Conservation (phyloP, 2,888 invertebrate species). For the Dexiosoma caninum region DNA sequence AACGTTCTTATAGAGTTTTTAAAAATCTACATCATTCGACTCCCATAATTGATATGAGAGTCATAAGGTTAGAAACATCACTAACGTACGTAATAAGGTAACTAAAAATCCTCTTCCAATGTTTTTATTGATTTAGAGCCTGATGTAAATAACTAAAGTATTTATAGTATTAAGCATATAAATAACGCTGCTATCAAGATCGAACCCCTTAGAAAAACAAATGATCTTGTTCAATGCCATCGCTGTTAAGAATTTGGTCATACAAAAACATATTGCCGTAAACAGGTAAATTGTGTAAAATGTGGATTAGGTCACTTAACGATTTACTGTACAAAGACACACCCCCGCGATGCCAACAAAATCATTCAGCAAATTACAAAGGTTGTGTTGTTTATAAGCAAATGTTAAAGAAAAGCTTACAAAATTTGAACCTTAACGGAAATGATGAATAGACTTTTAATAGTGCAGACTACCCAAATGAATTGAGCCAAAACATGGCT, state of each 20-base stretch:
- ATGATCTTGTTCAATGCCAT: not conserved
- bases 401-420: too few relatives aligned
- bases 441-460: not conserved
- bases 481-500: not conserved
- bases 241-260: not conserved
- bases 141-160: not conserved
- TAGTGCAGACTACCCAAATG: too few relatives aligned
- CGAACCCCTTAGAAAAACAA: too few relatives aligned
- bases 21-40: not conserved
- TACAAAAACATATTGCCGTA: too few relatives aligned
- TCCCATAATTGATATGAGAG: not conserved
- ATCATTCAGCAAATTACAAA: too few relatives aligned
- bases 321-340: not conserved
- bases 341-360: not conserved
- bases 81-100: too few relatives aligned
- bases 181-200: too few relatives aligned
- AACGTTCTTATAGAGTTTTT: too few relatives aligned
- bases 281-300: too few relatives aligned
- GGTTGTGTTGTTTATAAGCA: too few relatives aligned
- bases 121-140: not conserved
- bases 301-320: not conserved
- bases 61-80: not conserved
- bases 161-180: too few relatives aligned
- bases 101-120: too few relatives aligned
- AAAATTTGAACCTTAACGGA: not conserved